These are phyloP conservation scores for Graphium colonna DNA, from an alignment of 2,888 invertebrate genomes.

Conservation along the genomic window DNA sequence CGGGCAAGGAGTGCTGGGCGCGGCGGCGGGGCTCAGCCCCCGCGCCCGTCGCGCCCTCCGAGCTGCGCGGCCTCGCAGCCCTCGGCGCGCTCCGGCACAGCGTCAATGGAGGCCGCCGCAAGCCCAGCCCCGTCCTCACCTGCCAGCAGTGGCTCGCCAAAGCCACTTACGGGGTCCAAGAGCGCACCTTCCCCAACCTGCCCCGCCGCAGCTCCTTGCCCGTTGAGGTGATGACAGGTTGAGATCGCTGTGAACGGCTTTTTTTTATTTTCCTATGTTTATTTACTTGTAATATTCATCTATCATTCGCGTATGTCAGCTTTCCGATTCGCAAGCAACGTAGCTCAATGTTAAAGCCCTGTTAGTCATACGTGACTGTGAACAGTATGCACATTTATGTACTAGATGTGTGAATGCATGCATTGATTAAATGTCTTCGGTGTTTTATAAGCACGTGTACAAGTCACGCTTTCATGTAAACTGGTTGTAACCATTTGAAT, in stretches of 20 bases:
- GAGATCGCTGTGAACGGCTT: slow-evolving; percentile 38
- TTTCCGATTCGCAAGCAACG: too few relatives aligned
- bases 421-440: too few relatives aligned
- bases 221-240: slow-evolving; percentile 70
- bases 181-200: slow-evolving; percentile 34
- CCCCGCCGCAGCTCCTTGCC: slow-evolving; percentile 65
- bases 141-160: slow-evolving; percentile 58
- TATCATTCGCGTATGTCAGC: too few relatives aligned
- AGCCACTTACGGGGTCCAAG: slow-evolving; percentile 40
- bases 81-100: slow-evolving; percentile 41
- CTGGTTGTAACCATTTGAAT: too few relatives aligned
- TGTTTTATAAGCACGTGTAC: too few relatives aligned
- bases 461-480: too few relatives aligned
- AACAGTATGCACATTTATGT: too few relatives aligned
- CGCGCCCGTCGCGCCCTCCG: slow-evolving; percentile 46
- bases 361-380: too few relatives aligned
- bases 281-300: too few relatives aligned
- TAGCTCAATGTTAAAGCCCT: too few relatives aligned
- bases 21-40: slow-evolving; percentile 63
- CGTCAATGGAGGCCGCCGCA: slow-evolving; percentile 47
- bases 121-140: slow-evolving; percentile 38
- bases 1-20: slow-evolving; percentile 44
- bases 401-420: too few relatives aligned
- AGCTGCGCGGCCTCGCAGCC: slow-evolving; percentile 42
- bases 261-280: slow-evolving; percentile 38